These are phyloP conservation scores for Serripes groenlandicus DNA, from an alignment of 2,888 invertebrate genomes.

Conservation along the genomic window DNA sequence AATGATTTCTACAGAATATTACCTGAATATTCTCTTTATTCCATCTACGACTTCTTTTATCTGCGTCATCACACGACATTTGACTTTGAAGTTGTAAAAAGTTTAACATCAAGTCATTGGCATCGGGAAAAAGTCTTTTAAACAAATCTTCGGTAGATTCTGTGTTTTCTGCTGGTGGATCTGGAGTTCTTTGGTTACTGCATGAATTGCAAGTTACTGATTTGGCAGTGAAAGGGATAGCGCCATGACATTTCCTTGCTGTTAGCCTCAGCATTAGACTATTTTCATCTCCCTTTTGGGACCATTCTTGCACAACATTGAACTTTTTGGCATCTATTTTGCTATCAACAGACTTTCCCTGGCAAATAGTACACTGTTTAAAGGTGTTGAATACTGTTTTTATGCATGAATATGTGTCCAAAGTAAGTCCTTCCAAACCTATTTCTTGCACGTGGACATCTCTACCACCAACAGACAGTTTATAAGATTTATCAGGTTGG, in stretches of 20 bases:
- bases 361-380: conserved; percentile 17
- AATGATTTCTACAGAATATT: no score
- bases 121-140: conserved; percentile 24
- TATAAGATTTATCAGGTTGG: background rate
- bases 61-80: conserved; percentile 21
- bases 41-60: conserved; percentile 40
- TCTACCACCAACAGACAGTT: conserved; percentile 25
- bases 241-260: conserved; percentile 19
- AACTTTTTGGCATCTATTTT: conserved; percentile 13
- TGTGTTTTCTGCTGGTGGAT: background rate
- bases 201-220: conserved; percentile 1
- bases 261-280: background rate
- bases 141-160: conserved; percentile 12
- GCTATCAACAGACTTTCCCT: conserved; percentile 2
- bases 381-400: conserved; percentile 24
- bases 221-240: conserved; percentile 1
- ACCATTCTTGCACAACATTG: conserved; percentile 35
- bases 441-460: conserved; percentile 6
- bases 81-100: conserved; percentile 30
- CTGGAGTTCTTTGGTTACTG: background rate
- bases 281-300: conserved; percentile 18
- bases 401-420: background rate
- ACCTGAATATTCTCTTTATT: conserved; percentile 38
- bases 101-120: conserved; percentile 21
- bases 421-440: conserved; percentile 10